phyloP scores from a whole-genome alignment of 2,113 vertebrate species.

The Cyprinodon tularosa region DNA sequence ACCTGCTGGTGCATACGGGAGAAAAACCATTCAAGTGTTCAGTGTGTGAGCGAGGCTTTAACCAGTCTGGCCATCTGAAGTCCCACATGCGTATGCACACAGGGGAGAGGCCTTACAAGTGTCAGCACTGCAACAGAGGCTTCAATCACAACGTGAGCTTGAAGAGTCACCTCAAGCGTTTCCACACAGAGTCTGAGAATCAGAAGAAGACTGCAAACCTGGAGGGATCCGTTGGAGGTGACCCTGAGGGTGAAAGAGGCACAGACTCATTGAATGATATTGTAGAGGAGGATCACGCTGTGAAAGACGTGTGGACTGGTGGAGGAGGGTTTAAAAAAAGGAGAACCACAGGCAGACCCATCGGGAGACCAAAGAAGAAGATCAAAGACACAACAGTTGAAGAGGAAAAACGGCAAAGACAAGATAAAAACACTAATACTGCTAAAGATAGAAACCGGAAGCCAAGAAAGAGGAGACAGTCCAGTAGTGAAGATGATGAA shows the following conservation, averaged over 20 bases:
- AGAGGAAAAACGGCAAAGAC: background rate
- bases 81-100: conserved; percentile 71
- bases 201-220: background rate
- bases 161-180: conserved; percentile 59
- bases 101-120: conserved; percentile 62
- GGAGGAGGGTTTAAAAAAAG: background rate
- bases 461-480: background rate
- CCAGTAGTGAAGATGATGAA: background rate
- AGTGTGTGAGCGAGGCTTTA: conserved; percentile 60
- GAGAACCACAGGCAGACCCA: conserved; percentile 35
- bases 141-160: conserved; percentile 72
- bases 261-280: background rate
- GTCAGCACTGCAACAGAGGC: conserved; percentile 53
- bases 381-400: background rate
- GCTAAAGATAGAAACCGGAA: background rate
- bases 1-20: conserved; percentile 58
- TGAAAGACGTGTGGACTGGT: background rate
- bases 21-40: conserved; percentile 48
- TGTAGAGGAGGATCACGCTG: background rate
- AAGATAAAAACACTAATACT: background rate
- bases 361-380: conserved; percentile 30
- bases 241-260: background rate
- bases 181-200: conserved; percentile 11
- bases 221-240: background rate
- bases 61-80: conserved; percentile 57